phyloP scores from a whole-genome alignment of 2,888 invertebrate genomes.

The Drosophila colorata region DNA sequence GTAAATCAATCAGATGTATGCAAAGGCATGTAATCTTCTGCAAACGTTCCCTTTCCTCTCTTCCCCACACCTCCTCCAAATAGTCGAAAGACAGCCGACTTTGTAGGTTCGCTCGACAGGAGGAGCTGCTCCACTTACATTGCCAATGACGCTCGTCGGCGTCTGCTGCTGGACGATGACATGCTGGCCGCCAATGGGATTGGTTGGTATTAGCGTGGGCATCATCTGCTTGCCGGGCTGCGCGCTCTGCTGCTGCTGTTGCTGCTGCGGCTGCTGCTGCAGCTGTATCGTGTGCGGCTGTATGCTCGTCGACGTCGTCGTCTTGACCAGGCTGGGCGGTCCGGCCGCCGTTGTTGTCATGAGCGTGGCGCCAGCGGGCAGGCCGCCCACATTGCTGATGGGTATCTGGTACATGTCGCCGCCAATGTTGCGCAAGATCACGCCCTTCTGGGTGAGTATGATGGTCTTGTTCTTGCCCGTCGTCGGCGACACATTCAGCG shows the following conservation, averaged over 20 bases:
- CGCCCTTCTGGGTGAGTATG: constrained; percentile 84
- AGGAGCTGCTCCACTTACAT: constrained; percentile 70
- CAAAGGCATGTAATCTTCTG: too few species aligned
- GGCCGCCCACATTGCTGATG: constrained; percentile 83
- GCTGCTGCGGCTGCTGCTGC: constrained; percentile 62
- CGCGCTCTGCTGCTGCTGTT: constrained; percentile 71
- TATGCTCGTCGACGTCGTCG: constrained; percentile 73
- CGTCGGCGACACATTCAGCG: constrained; percentile 75
- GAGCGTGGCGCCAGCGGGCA: constrained; percentile 82
- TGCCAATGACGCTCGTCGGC: constrained; percentile 82
- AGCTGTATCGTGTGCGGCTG: constrained; percentile 78
- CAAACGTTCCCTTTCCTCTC: too few species aligned
- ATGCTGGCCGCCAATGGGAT: constrained; percentile 81
- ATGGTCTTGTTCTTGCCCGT: constrained; percentile 84
- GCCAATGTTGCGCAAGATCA: constrained; percentile 84
- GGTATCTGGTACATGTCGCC: constrained; percentile 85
- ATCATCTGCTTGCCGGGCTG: constrained; percentile 79
- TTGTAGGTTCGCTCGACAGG: too few species aligned
- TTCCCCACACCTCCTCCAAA: background rate
- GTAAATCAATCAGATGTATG: too few species aligned
- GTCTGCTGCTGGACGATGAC: constrained; percentile 83
- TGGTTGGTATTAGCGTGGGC: constrained; percentile 85
- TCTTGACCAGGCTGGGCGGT: constrained; percentile 83
- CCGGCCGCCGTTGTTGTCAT: constrained; percentile 83
- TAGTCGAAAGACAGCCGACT: background rate